Percentiles rank a stretch among this genome's conserved stretches.
phyloP scores from a whole-genome alignment of 2,888 invertebrate genomes.

The Cremastinae sp. region DNA sequence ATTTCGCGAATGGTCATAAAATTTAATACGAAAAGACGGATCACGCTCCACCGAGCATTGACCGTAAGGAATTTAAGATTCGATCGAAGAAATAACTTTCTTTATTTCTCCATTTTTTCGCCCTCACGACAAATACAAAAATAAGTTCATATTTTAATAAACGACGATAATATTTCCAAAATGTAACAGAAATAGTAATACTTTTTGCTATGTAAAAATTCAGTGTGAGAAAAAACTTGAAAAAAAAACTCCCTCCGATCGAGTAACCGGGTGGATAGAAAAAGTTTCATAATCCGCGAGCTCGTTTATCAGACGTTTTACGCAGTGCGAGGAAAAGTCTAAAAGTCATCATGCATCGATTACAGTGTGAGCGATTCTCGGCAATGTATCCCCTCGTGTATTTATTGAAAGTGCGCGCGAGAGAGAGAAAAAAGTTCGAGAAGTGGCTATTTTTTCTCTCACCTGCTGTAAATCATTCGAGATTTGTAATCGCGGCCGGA shows the following conservation, averaged over 20 bases:
- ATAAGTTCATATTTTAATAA: too few species aligned
- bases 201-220: constrained; percentile 10
- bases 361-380: constrained; percentile 37
- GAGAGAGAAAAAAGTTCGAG: constrained; percentile 59
- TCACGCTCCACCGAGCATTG: constrained; percentile 59
- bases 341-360: constrained; percentile 29
- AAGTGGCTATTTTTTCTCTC: constrained; percentile 43
- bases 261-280: too few species aligned
- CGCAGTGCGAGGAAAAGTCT: constrained; percentile 23
- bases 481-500: constrained; percentile 70
- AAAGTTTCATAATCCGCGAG: constrained; percentile 11
- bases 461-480: constrained; percentile 70
- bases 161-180: too few species aligned
- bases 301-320: constrained; percentile 9
- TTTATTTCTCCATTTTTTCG: constrained; percentile 14
- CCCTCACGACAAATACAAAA: not conserved
- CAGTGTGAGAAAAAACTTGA: constrained; percentile 13
- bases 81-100: constrained; percentile 34
- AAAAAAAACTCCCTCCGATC: not conserved
- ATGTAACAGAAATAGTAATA: too few species aligned
- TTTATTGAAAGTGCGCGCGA: constrained; percentile 25
- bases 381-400: constrained; percentile 23
- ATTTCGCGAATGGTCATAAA: constrained; percentile 55
- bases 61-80: constrained; percentile 58
- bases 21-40: constrained; percentile 57